Conservation (phyloP, 2,797 vertebrate species). For the Betta splendens region DNA sequence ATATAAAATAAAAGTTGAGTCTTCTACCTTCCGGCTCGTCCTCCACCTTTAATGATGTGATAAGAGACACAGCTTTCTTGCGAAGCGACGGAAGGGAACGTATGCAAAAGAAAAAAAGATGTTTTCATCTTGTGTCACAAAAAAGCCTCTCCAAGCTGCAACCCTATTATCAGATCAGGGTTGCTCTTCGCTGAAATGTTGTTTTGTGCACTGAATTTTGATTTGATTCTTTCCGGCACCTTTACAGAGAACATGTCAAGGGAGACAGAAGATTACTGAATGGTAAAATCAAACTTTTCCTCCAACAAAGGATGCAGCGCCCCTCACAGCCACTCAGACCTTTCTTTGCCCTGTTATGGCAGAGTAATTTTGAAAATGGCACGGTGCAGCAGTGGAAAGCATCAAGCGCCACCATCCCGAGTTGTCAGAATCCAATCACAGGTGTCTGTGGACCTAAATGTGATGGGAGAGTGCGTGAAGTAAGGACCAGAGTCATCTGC, state of each 20-base stretch:
- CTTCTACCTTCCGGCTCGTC: slow-evolving; percentile 17
- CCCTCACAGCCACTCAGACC: slow-evolving; percentile 19
- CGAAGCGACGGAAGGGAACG: slow-evolving; percentile 8
- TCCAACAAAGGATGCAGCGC: slow-evolving; percentile 5
- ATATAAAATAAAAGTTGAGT: slow-evolving; percentile 28
- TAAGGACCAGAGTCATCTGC: slow-evolving; percentile 14
- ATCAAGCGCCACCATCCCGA: slow-evolving; percentile 1
- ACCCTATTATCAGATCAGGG: slow-evolving; percentile 23
- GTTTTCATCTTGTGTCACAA: slow-evolving; percentile 8
- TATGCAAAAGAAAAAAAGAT: slow-evolving; percentile 20
- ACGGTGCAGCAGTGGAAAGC: slow-evolving; percentile 15
- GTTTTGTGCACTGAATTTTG: slow-evolving; percentile 13
- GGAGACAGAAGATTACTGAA: slow-evolving; percentile 2
- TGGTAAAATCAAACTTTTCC: slow-evolving; percentile 17
- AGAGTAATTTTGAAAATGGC: slow-evolving; percentile 36
- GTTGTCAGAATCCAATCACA: slow-evolving; percentile 27
- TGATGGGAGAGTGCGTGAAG: slow-evolving; percentile 13
- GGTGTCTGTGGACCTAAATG: slow-evolving; percentile 15
- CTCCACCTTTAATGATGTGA: slow-evolving; percentile 26
- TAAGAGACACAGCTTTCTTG: slow-evolving; percentile 21
- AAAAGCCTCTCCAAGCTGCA: slow-evolving; percentile 6
- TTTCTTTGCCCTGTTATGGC: slow-evolving; percentile 23
- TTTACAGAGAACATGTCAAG: slow-evolving; percentile 17
- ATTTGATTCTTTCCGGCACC: slow-evolving; percentile 3
- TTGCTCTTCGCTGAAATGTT: slow-evolving; percentile 23